Conservation (phyloP, 2,797 vertebrate genomes). For the Typhlichthys subterraneus region DNA sequence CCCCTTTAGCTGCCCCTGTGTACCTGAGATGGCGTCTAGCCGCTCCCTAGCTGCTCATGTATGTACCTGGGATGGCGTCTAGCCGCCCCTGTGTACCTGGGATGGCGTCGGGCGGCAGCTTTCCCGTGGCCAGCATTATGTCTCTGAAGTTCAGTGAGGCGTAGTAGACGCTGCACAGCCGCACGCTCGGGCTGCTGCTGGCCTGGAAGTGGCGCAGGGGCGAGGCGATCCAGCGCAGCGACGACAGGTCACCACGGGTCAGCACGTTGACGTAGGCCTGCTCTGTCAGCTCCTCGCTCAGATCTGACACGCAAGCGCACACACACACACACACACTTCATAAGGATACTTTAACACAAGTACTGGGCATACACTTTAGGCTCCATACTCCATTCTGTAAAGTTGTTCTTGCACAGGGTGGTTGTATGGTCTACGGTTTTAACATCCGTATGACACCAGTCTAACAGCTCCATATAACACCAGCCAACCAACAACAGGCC, state of each 20-base stretch:
- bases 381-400: no score
- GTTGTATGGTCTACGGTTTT: no score
- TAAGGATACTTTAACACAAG: background rate
- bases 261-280: conserved; percentile 90
- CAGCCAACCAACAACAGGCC: no score
- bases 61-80: conserved; percentile 92
- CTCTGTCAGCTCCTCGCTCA: conserved; percentile 80
- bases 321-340: no score
- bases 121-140: conserved; percentile 96
- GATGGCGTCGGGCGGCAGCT: conserved; percentile 92
- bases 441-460: no score
- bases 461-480: no score
- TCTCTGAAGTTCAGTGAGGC: conserved; percentile 96
- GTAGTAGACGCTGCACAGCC: conserved; percentile 87
- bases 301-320: conserved; percentile 67
- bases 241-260: conserved; percentile 93
- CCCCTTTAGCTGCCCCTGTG: background rate
- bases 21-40: conserved; percentile 80
- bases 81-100: conserved; percentile 79
- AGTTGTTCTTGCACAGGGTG: no score
- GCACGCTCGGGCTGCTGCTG: conserved; percentile 52
- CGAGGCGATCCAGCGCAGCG: conserved; percentile 91
- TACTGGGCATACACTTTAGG: no score
- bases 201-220: conserved; percentile 78
- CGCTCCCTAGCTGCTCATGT: background rate